Evolutionary conservation across 2,888 invertebrate species (phyloP).

Genomic region (Eupithecia insigniata): DNA sequence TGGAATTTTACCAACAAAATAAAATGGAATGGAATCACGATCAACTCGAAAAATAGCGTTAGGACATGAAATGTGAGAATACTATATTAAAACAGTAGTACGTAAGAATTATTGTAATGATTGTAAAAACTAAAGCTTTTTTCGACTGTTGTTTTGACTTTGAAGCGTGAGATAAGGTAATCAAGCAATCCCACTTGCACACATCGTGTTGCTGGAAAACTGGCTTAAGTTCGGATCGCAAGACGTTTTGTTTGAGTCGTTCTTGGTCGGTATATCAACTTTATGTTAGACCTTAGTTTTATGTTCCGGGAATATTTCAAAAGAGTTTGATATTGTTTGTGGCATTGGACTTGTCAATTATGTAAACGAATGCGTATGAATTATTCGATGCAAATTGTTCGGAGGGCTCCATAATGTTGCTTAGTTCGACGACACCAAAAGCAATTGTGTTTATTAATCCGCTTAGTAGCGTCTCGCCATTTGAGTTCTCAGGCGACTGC

Average conservation of each 20-base stretch:
- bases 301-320: not conserved
- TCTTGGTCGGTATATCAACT: not conserved
- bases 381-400: conserved; percentile 5
- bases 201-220: not conserved
- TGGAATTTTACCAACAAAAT: not conserved
- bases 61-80: not conserved
- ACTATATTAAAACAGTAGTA: not conserved
- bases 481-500: not conserved
- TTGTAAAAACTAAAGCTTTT: not conserved
- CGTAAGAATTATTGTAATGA: not conserved
- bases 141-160: not conserved
- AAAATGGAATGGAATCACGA: not conserved
- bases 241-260: not conserved
- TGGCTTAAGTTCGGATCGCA: not conserved
- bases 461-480: conserved; percentile 22
- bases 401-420: conserved; percentile 9
- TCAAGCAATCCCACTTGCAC: not conserved
- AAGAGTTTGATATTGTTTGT: not conserved
- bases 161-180: too few relatives aligned
- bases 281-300: not conserved
- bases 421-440: conserved; percentile 31
- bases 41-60: not conserved
- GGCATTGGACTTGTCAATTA: not conserved
- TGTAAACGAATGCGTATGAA: conserved; percentile 1
- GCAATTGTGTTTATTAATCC: conserved; percentile 30